These are phyloP conservation scores for Acrocephalus scirpaceus DNA, from an alignment of 2,797 vertebrate species.

Conservation along the genomic window DNA sequence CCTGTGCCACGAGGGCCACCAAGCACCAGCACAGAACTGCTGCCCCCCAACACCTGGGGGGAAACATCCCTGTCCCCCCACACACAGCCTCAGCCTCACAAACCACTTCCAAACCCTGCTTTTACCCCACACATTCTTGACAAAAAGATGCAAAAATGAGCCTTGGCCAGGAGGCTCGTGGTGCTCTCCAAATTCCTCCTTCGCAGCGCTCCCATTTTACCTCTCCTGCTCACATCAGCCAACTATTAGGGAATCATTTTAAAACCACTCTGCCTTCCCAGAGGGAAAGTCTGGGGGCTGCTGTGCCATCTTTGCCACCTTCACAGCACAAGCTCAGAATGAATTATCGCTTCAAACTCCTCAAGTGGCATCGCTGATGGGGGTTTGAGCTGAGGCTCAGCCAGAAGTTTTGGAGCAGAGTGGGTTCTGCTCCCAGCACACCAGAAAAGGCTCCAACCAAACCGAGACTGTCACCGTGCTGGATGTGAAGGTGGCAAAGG, in stretches of 20 bases:
- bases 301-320: not conserved
- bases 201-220: not conserved
- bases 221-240: not conserved
- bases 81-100: not conserved
- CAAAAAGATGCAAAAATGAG: not conserved
- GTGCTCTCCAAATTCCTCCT: constrained; percentile 1
- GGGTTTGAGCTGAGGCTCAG: not conserved
- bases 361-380: fast-evolving
- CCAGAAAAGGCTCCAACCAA: not conserved
- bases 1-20: not conserved
- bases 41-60: too few relatives aligned
- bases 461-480: fast-evolving
- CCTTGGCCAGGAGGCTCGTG: not conserved
- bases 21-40: not conserved
- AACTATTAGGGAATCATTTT: not conserved
- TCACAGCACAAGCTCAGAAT: not conserved
- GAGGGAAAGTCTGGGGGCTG: not conserved
- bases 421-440: not conserved
- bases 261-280: not conserved
- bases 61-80: not conserved
- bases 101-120: not conserved
- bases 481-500: not conserved
- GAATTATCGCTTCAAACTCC: not conserved
- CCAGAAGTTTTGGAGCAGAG: not conserved
- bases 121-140: not conserved